These are phyloP conservation scores for Halichondria panicea DNA, from an alignment of 37 sponge, comb jelly and placozoan species.

Conservation along the genomic window DNA sequence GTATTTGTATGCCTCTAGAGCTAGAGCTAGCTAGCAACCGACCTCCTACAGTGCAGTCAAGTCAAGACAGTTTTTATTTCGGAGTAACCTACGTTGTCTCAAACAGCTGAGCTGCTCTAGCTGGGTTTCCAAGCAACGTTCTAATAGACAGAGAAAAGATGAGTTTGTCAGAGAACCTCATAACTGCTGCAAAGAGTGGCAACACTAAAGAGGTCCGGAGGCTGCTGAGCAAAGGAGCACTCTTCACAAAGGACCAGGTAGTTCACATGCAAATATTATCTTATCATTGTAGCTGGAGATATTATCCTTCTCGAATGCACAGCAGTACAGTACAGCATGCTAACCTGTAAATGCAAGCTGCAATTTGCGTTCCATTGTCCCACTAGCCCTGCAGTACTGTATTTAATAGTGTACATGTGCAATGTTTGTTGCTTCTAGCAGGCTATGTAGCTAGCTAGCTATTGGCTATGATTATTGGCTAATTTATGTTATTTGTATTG, in stretches of 20 bases:
- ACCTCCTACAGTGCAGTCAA: too few relatives aligned
- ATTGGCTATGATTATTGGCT: neutral
- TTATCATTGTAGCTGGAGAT: too few relatives aligned
- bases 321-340: neutral
- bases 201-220: constrained; percentile 57
- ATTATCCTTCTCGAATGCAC: too few relatives aligned
- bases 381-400: too few relatives aligned
- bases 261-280: neutral
- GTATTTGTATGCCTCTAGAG: neutral
- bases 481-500: neutral
- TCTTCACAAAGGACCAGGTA: constrained; percentile 76
- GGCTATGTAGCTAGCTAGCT: neutral
- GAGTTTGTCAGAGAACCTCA: constrained; percentile 61
- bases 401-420: too few relatives aligned
- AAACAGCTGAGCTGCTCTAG: too few relatives aligned
- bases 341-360: neutral
- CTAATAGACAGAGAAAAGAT: too few relatives aligned
- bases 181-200: constrained; percentile 66
- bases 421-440: too few relatives aligned
- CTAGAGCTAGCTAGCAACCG: neutral
- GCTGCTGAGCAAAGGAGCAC: constrained; percentile 57
- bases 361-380: too few relatives aligned
- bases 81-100: too few relatives aligned
- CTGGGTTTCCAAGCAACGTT: too few relatives aligned
- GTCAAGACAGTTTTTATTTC: too few relatives aligned